phyloP scores from a whole-genome alignment of 2,113 vertebrate genomes.

The Promerops cafer region DNA sequence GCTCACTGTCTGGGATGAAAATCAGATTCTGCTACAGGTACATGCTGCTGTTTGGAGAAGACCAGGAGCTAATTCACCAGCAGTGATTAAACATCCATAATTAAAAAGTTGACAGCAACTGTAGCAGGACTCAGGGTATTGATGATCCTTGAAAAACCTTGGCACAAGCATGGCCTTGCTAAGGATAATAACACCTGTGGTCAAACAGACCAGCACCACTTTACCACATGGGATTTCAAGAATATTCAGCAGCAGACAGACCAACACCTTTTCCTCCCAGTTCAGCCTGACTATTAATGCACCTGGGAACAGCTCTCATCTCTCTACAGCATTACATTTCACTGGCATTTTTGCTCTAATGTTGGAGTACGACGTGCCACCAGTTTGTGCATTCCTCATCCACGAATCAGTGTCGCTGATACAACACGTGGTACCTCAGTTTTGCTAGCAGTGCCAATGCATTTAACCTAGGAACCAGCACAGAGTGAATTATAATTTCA shows the following conservation, averaged over 20 bases:
- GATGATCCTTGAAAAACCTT: neutral
- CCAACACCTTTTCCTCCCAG: neutral
- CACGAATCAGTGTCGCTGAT: neutral
- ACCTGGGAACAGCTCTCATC: neutral
- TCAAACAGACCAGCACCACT: neutral
- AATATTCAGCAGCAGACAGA: neutral
- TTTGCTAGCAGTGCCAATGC: neutral
- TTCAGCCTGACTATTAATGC: neutral
- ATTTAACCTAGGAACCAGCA: neutral
- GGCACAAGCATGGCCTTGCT: neutral
- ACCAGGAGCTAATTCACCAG: neutral
- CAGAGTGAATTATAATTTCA: neutral
- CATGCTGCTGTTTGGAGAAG: neutral
- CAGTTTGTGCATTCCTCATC: neutral
- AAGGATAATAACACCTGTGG: neutral
- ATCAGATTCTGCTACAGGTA: neutral
- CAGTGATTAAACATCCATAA: neutral
- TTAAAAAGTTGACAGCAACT: neutral
- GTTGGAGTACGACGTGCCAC: neutral
- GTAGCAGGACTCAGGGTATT: neutral
- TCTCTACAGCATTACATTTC: neutral
- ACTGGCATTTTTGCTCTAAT: neutral
- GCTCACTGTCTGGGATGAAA: neutral
- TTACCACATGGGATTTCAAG: neutral
- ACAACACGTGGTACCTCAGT: neutral